These are phyloP conservation scores for Apodemus speciosus DNA, from an alignment of 2,113 vertebrate genomes.

Conservation along the genomic window DNA sequence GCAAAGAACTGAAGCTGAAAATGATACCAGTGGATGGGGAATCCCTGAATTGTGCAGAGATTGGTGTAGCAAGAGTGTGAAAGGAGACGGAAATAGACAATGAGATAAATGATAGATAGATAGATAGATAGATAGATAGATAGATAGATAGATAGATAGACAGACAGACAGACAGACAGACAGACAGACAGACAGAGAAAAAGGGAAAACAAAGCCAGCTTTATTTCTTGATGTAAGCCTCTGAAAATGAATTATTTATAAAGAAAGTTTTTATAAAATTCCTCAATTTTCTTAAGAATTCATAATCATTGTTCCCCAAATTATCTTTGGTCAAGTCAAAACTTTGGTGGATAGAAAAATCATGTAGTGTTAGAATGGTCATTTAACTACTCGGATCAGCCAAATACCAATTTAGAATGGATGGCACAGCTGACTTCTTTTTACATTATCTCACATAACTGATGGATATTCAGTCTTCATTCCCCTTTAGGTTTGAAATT, in stretches of 20 bases:
- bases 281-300: conserved; percentile 28
- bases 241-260: conserved; percentile 55
- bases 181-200: background rate
- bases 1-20: background rate
- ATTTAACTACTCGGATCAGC: background rate
- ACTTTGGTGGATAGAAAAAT: background rate
- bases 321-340: background rate
- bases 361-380: too few species aligned
- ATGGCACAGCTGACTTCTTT: background rate
- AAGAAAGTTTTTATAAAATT: background rate
- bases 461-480: conserved; percentile 16
- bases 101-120: too few species aligned
- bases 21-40: background rate
- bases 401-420: background rate
- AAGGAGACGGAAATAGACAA: background rate
- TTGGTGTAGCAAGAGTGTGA: rapidly evolving
- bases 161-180: background rate
- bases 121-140: background rate
- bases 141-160: rapidly evolving
- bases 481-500: conserved; percentile 2
- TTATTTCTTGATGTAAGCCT: background rate
- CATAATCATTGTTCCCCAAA: background rate
- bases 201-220: background rate
- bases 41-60: background rate
- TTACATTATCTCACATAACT: background rate